Percentiles rank a stretch among this genome's conserved stretches.
Conservation (phyloP, 2,888 invertebrate species). For the Morpho deidamia region DNA sequence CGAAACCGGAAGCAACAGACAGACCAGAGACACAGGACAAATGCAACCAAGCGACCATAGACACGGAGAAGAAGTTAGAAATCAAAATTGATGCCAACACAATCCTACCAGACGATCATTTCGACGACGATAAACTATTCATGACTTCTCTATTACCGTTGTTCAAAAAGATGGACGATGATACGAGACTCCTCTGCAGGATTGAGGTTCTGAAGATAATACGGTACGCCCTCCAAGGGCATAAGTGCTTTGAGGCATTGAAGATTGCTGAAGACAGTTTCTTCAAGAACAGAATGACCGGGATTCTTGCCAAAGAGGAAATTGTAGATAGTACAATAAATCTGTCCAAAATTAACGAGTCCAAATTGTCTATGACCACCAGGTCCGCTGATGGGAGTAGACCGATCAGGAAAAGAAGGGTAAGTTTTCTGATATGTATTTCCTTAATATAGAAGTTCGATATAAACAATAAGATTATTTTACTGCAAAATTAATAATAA, state of each 20-base stretch:
- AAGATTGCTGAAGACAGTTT: slow-evolving; percentile 52
- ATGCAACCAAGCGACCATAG: slow-evolving; percentile 46
- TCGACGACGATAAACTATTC: slow-evolving; percentile 63
- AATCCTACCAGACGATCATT: slow-evolving; percentile 63
- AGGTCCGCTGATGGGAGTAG: slow-evolving; percentile 64
- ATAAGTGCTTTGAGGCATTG: slow-evolving; percentile 56
- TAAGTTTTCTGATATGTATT: slow-evolving; percentile 27
- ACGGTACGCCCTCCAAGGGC: slow-evolving; percentile 56
- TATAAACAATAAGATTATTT: no score
- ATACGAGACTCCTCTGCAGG: slow-evolving; percentile 57
- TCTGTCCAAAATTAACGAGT: slow-evolving; percentile 33
- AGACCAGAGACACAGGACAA: slow-evolving; percentile 51
- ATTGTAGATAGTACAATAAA: slow-evolving; percentile 21
- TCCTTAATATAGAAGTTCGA: no score
- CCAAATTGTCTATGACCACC: slow-evolving; percentile 61
- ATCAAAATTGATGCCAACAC: slow-evolving; percentile 65
- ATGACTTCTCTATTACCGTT: slow-evolving; percentile 66
- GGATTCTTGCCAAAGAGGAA: slow-evolving; percentile 46
- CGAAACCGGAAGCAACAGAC: slow-evolving; percentile 38
- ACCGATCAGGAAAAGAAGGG: slow-evolving; percentile 58
- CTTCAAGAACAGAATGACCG: slow-evolving; percentile 45
- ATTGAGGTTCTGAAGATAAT: slow-evolving; percentile 68
- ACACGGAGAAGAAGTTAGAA: slow-evolving; percentile 44
- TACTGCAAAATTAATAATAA: no score
- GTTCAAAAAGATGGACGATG: slow-evolving; percentile 69